phyloP scores from a whole-genome alignment of 2,888 invertebrate species.

The Limenitis camilla region DNA sequence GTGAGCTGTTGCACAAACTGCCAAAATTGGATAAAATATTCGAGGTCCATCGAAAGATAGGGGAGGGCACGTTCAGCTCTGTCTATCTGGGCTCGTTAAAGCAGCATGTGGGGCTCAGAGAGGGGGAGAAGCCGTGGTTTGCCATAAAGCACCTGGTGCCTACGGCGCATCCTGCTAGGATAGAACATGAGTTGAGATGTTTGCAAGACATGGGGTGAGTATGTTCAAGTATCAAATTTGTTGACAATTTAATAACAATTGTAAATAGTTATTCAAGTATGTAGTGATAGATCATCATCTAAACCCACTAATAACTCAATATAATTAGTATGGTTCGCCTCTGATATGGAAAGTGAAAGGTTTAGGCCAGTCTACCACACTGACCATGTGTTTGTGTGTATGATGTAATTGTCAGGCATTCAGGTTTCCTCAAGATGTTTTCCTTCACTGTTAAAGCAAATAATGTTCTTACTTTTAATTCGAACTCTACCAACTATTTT shows the following conservation, averaged over 20 bases:
- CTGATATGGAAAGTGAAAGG: too few species aligned
- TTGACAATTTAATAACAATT: background rate
- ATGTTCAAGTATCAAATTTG: background rate
- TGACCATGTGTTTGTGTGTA: too few species aligned
- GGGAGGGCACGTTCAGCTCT: slow-evolving; percentile 90
- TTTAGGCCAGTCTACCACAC: too few species aligned
- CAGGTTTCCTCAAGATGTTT: too few species aligned
- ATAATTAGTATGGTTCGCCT: too few species aligned
- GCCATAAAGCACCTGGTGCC: slow-evolving; percentile 92
- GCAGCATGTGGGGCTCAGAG: slow-evolving; percentile 49
- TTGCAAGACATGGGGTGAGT: slow-evolving; percentile 83
- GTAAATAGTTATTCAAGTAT: too few species aligned
- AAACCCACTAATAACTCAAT: too few species aligned
- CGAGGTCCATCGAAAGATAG: slow-evolving; percentile 81
- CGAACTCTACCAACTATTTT: too few species aligned
- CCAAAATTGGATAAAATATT: slow-evolving; percentile 79
- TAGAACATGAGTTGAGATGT: slow-evolving; percentile 87
- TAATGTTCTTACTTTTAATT: too few species aligned
- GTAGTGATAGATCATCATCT: too few species aligned
- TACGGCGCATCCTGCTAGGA: slow-evolving; percentile 86
- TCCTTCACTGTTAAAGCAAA: too few species aligned
- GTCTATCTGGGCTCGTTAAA: slow-evolving; percentile 85
- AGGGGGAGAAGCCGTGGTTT: slow-evolving; percentile 74
- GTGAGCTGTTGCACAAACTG: slow-evolving; percentile 62
- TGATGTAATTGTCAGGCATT: too few species aligned